Percentiles rank a stretch among this genome's conserved stretches.
These are phyloP conservation scores for Notodonta ziczac DNA, from an alignment of 2,888 invertebrate species.

Conservation along the genomic window DNA sequence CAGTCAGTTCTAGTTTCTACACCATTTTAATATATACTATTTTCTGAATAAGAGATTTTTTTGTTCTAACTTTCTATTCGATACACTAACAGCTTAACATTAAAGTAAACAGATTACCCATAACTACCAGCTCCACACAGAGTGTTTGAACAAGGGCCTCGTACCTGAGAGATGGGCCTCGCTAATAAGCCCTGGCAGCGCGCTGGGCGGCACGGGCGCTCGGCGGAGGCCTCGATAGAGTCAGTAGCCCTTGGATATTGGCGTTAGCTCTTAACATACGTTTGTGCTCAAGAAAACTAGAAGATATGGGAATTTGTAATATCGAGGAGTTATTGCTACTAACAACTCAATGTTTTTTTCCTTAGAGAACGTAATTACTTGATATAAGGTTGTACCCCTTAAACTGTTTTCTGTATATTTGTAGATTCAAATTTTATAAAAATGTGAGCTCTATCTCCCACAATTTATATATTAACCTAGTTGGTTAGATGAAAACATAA, in stretches of 20 bases:
- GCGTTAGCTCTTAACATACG: constrained; percentile 32
- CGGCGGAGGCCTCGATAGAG: constrained; percentile 36
- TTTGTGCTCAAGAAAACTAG: background rate
- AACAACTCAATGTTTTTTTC: background rate
- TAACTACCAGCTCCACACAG: constrained; percentile 9
- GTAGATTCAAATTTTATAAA: too few relatives aligned
- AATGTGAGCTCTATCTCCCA: background rate
- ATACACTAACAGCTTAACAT: constrained; percentile 10
- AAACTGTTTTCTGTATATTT: too few relatives aligned
- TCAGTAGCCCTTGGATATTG: constrained; percentile 44
- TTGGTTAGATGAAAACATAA: background rate
- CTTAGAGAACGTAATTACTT: too few relatives aligned
- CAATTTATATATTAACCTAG: background rate
- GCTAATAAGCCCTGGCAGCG: constrained; percentile 1
- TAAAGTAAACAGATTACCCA: constrained; percentile 13
- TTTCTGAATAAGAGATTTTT: too few relatives aligned
- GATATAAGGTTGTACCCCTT: too few relatives aligned
- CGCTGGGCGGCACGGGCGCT: constrained; percentile 9
- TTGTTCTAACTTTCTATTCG: background rate
- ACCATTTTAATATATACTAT: too few relatives aligned
- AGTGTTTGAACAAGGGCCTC: background rate
- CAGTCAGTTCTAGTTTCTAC: too few relatives aligned
- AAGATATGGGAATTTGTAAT: background rate
- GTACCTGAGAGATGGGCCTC: background rate
- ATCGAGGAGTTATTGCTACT: background rate